Conservation (phyloP, 2,888 invertebrate genomes). For the Lasioglossum calceatum region DNA sequence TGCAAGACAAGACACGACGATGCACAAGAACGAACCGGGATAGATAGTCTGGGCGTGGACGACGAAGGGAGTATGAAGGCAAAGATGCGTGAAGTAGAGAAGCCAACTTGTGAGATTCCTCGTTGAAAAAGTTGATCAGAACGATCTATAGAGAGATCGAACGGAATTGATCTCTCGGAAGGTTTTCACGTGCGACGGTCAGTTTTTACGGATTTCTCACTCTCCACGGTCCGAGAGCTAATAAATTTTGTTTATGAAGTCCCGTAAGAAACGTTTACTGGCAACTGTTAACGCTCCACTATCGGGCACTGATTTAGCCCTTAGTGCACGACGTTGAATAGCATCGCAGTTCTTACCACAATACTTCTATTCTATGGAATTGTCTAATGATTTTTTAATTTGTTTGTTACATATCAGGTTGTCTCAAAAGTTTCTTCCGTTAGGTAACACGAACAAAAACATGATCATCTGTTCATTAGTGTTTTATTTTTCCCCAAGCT, state of each 20-base stretch:
- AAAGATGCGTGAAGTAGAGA: constrained; percentile 55
- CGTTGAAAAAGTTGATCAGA: constrained; percentile 44
- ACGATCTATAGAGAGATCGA: constrained; percentile 12
- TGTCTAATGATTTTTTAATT: background rate
- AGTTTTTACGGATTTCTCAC: constrained; percentile 3
- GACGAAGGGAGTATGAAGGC: constrained; percentile 29
- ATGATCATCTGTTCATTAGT: too few species aligned
- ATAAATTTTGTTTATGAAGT: background rate
- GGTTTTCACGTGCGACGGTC: background rate
- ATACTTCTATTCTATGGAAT: background rate
- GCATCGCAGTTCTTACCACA: background rate
- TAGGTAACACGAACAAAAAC: background rate
- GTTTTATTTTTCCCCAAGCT: background rate
- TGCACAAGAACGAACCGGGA: constrained; percentile 62
- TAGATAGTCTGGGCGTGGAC: constrained; percentile 54
- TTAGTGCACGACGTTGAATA: background rate
- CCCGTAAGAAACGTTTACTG: background rate
- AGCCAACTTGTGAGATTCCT: constrained; percentile 60
- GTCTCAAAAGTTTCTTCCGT: background rate
- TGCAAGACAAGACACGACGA: constrained; percentile 71
- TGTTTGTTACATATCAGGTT: background rate
- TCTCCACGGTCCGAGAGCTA: background rate
- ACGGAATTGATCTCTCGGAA: background rate
- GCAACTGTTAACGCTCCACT: background rate
- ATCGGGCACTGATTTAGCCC: background rate